Conservation (phyloP, 1,140 invertebrate genomes). For the Glomeris maerens region DNA sequence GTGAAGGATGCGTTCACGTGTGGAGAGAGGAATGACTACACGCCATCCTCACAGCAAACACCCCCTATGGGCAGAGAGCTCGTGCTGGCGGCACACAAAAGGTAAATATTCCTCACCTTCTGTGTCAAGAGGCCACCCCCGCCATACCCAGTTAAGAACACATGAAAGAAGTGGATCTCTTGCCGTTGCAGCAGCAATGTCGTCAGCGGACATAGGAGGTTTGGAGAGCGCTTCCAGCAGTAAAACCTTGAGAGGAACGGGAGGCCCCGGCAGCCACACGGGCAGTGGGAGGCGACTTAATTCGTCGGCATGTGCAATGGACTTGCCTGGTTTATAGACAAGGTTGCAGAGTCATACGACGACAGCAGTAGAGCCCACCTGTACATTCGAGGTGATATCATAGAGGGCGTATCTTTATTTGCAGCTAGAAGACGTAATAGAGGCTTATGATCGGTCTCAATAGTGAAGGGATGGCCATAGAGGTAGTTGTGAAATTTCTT, state of each 20-base stretch:
- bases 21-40: neutral
- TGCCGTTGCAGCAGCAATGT: neutral
- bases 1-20: neutral
- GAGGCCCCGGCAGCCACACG: neutral
- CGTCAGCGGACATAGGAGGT: neutral
- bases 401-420: conserved; percentile 23
- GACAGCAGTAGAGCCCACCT: conserved; percentile 15
- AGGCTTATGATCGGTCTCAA: conserved; percentile 35
- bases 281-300: conserved; percentile 5
- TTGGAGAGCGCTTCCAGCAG: neutral
- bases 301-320: conserved; percentile 13
- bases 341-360: conserved; percentile 12
- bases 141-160: neutral
- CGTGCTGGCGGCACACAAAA: neutral
- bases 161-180: neutral
- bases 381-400: conserved; percentile 22
- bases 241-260: too few relatives aligned
- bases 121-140: neutral
- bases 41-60: neutral
- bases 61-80: too few relatives aligned
- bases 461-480: conserved; percentile 28
- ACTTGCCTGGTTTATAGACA: conserved; percentile 19
- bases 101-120: neutral
- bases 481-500: conserved; percentile 38
- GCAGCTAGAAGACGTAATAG: conserved; percentile 28